Base-by-base conservation (phyloP, 2,888 invertebrate species). In the Adela reaumurella region DNA sequence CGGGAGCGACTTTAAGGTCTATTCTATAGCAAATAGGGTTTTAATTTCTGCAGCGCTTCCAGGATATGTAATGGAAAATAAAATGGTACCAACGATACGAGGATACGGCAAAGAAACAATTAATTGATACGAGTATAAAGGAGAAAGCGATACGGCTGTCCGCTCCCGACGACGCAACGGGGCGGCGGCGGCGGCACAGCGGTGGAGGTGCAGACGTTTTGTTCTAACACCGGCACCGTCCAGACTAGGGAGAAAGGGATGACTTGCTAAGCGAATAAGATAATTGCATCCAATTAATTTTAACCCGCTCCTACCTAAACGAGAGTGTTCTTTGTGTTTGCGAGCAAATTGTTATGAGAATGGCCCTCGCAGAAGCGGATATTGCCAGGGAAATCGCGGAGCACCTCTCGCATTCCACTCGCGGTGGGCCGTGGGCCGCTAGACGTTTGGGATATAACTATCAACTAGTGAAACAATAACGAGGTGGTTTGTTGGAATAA, bases 201-300 rank as follows among this genome's bases (percentile, higher is more conserved):
- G n/a, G n/a, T n/a, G n/a, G n/a, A n/a, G n/a, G n/a, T 24, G 24
- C 24, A 24, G 24, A 24, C 24, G 24, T 24, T 24, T 24, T 24
- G 24, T 24, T 24, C 10, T 10, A 24, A 24, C 6, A 24, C 6
- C 24, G 5, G 24, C 24, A 24, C 24, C 24, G 24, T 24, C 6
- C 10, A 24, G 6, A 10, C 6, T 6, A 35, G 35, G 35, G 11
- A 14, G 35, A 24, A 24, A 24, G 4, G 24, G 24, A 24, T 24
- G 35, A 35, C 35, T 8, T 14, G 58, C 58, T 60, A 62, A 66
- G 71, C 73, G 72, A 74, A 73, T 74, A 74, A 71, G 72, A 72
- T 74, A 74, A 74, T 74, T 70, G 67, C 61, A 59, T 56, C 64
- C 70, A 73, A 77, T 77, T 76, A 76, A 76, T 77, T 73, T 68